A percentile compares a stretch with the other conserved stretches of the same genome.
Conservation (phyloP, 1,140 invertebrate species). For the Chlorops oryzae region DNA sequence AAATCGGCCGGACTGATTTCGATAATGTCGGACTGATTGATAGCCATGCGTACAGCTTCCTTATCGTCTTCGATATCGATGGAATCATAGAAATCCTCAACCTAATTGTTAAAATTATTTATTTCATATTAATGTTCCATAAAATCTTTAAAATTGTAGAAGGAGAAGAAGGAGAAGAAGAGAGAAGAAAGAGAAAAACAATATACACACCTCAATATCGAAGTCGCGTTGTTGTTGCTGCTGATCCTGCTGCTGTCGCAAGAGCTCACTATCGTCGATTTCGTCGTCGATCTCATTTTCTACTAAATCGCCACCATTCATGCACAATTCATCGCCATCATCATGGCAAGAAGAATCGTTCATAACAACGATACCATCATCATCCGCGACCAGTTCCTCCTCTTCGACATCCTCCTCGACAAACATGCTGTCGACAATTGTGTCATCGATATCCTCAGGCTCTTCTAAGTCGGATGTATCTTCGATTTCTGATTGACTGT, state of each 20-base stretch:
- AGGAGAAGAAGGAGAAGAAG: background rate
- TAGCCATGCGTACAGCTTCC: constrained; percentile 46
- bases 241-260: background rate
- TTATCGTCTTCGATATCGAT: constrained; percentile 54
- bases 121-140: background rate
- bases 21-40: constrained; percentile 32
- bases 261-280: constrained; percentile 5
- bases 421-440: constrained; percentile 40
- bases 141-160: background rate
- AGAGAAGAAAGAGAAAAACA: background rate
- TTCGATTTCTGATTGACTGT: constrained; percentile 51
- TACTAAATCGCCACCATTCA: background rate
- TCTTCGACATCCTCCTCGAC: constrained; percentile 35
- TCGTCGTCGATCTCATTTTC: background rate
- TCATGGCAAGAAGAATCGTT: constrained; percentile 25
- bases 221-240: constrained; percentile 29
- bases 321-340: background rate
- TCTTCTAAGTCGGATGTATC: constrained; percentile 49
- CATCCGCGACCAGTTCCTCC: constrained; percentile 27
- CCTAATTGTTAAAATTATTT: constrained; percentile 19
- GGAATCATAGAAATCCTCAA: constrained; percentile 50
- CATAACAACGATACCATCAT: constrained; percentile 42
- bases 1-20: constrained; percentile 40
- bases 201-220: constrained; percentile 37
- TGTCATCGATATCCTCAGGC: constrained; percentile 51